Evolutionary conservation across 2,888 invertebrate species (phyloP).

Genomic region (Sepioteuthis lessoniana): DNA sequence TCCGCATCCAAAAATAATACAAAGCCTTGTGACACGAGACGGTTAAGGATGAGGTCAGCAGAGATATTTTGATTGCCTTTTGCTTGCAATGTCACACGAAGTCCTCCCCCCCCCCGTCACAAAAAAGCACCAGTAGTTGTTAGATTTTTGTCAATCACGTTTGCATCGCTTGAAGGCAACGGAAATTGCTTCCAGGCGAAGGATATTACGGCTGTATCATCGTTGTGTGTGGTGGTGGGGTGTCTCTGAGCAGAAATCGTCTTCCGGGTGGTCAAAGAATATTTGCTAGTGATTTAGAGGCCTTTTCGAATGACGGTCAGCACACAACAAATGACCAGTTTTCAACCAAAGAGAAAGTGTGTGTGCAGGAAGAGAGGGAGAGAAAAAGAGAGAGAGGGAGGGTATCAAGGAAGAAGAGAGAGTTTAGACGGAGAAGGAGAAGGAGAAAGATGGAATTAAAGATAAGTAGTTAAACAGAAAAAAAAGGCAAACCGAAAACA

Average conservation of each 20-base stretch:
- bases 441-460: too few species aligned
- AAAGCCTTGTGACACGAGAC: background rate
- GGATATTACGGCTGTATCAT: background rate
- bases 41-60: background rate
- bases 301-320: background rate
- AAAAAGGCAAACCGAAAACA: too few species aligned
- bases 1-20: background rate
- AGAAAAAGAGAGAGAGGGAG: background rate
- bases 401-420: too few species aligned
- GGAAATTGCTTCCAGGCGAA: background rate
- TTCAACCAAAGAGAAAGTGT: background rate
- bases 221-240: background rate
- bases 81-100: background rate
- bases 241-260: background rate
- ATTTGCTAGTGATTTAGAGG: constrained; percentile 12
- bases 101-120: too few species aligned
- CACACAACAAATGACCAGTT: background rate
- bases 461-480: too few species aligned
- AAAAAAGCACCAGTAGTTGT: background rate
- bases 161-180: background rate
- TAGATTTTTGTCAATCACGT: background rate
- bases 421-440: too few species aligned
- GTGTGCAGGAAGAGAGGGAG: background rate
- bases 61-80: background rate
- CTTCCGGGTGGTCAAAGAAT: background rate